Evolutionary conservation across 2,888 invertebrate species (phyloP).

Genomic region (Xestia xanthographa): DNA sequence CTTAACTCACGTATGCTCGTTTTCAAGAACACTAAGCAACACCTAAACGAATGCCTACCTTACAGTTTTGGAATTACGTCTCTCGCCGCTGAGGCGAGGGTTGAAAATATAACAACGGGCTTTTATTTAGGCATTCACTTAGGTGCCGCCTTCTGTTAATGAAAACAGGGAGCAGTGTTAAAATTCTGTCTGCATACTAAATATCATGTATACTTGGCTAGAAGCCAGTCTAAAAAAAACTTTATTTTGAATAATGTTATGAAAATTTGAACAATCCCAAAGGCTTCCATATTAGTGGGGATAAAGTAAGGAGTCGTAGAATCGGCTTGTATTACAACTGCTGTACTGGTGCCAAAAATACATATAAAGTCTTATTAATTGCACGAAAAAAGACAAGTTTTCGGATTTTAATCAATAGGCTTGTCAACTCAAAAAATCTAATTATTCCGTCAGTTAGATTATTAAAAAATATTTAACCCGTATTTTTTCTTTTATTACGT

Average conservation of each 20-base stretch:
- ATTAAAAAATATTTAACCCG: too few species aligned
- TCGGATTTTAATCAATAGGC: too few species aligned
- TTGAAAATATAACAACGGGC: background rate
- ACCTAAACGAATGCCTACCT: background rate
- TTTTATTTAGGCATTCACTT: background rate
- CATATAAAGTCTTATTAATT: background rate
- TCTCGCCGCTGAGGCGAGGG: background rate
- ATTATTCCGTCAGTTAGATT: too few species aligned
- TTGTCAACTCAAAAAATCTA: too few species aligned
- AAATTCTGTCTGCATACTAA: conserved; percentile 15
- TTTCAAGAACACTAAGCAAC: background rate
- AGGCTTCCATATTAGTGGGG: background rate
- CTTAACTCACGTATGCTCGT: conserved; percentile 4
- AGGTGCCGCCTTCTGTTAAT: background rate
- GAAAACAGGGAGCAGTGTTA: background rate
- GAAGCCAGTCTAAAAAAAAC: conserved; percentile 17
- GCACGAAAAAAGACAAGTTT: too few species aligned
- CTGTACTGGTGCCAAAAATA: background rate
- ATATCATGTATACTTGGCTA: conserved; percentile 34
- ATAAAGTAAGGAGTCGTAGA: conserved; percentile 1
- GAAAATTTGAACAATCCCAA: conserved; percentile 2
- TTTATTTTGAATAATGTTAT: background rate
- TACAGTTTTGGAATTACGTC: background rate
- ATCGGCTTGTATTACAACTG: background rate
- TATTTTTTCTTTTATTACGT: too few species aligned